Conservation (phyloP, 2,797 vertebrate genomes). For the Gymnoscopelus microlampas region DNA sequence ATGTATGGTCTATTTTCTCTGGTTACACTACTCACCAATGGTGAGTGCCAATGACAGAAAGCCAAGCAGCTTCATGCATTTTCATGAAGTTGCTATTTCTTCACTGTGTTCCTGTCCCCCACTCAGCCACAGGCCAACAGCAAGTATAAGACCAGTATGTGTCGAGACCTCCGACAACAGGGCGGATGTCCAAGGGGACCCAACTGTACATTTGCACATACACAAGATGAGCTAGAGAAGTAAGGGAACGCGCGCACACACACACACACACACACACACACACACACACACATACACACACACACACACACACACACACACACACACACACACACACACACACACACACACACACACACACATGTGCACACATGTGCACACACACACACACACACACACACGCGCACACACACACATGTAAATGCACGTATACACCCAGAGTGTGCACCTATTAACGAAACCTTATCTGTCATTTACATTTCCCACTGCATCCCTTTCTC, state of each 20-base stretch:
- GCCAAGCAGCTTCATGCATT: too few relatives aligned
- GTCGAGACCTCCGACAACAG: constrained; percentile 94
- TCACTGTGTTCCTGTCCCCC: constrained; percentile 38
- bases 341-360: background rate
- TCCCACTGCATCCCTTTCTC: background rate
- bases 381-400: background rate
- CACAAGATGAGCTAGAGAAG: constrained; percentile 98
- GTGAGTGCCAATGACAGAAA: too few relatives aligned
- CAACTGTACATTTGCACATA: constrained; percentile 97
- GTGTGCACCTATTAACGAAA: background rate
- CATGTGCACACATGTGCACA: background rate
- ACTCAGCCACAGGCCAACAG: constrained; percentile 93
- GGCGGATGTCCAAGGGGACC: constrained; percentile 93
- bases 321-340: background rate
- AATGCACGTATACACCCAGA: background rate
- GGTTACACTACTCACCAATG: too few relatives aligned
- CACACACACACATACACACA: background rate
- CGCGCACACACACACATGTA: background rate
- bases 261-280: background rate
- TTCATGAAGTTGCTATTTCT: too few relatives aligned
- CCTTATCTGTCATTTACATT: too few relatives aligned
- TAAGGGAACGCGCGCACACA: constrained; percentile 69
- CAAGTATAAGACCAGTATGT: constrained; percentile 99
- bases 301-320: constrained; percentile 5
- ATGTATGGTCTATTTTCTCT: too few relatives aligned